Evolutionary conservation across 2,888 invertebrate genomes (phyloP), one percentile per base, ranked within the genome.

Genomic region (Eucera pruinosa): DNA sequence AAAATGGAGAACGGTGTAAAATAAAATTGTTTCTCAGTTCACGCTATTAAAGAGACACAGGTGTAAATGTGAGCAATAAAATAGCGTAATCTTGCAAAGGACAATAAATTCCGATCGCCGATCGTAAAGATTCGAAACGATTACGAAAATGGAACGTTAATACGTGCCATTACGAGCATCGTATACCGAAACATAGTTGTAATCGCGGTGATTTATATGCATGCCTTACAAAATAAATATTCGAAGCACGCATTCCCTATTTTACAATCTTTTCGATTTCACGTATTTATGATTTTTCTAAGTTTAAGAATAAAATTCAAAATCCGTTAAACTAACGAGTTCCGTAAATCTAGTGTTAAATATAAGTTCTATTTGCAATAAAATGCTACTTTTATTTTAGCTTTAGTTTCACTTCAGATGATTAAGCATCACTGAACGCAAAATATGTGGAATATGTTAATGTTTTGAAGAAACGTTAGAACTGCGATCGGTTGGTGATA

Each of bases 121-220:
- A 5, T 20, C 36, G 25, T 71, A 66, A 71, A 71, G 50, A 36
- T 54, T 39, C 39, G 47, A n/a, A 20, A 48, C 48, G 55, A 48
- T 57, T 43, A 58, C 43, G 58, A 66, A 72, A 67, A 52, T 67
- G 58, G 57, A 15, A 18, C 64, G 52, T 67, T 67, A 72, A 72
- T 72, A 57, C 30, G 36, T 52, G n/a, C 27, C 30, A 60, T 60
- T 72, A 67, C 11, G 58, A 27, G 36, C 15, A 5, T 67, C 39
- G 48, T 64, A 41, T 41, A 48, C 23, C 2, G 27, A 20, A 18
- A 30, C 48, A 48, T 11, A 39, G 33, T 23, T 33, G 25, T n/a
- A 23, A 18, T 52, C 25, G n/a, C 9, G 7, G n/a, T 15, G 13
- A 15, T 25, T 25, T 25, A 11, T 25, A 36, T 25, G 20, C 13